Base-by-base conservation (phyloP, 1,140 invertebrate species). In the Megalopta genalis region DNA sequence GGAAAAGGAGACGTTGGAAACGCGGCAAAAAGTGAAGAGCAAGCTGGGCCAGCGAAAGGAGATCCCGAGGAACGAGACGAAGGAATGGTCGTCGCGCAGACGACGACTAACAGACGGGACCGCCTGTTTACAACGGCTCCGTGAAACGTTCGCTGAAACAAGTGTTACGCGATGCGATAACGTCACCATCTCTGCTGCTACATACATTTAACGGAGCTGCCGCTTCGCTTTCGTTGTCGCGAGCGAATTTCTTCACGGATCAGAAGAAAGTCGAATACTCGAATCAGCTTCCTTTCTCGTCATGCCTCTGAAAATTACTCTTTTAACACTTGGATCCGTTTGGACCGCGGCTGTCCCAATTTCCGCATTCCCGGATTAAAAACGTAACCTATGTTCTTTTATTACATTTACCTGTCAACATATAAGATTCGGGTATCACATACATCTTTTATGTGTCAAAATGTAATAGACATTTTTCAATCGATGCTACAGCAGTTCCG, bases 91-190 rank as follows among this genome's bases (percentile, higher is more conserved):
- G 21, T 57, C 54, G 54, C 52, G 39, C 49, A 77, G 67, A 66
- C 72, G 23, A 7, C n/a, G 62, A 14, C 32, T 1, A 64, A 23
- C 32, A 25, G 25, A 63, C 25, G 14, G 39, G 14, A 66, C 64
- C 52, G 64, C 59, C 25, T 65, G 37, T 25, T 39, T 21, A 6
- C 16, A 10, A 46, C 42, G 39, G 27, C 63, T 49, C 65, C 66
- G 42, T 37, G 67, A 72, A 71, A 66, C 39, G 67, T 78, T 81
- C 82, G 32, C 69, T 77, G 69, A 63, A 75, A 71, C 65, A 82
- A 84, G 75, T 75, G 80, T 78, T 81, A 84, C 75, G 66, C 74
- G 80, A 84, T 81, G 75, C 76, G 65, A 82, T 78, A 82, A 78
- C 54, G 54, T 62, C 18, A 27, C 59, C 59, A 12, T 9, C 21